Conservation (phyloP, 2,113 vertebrate species). For the Ondatra zibethicus region DNA sequence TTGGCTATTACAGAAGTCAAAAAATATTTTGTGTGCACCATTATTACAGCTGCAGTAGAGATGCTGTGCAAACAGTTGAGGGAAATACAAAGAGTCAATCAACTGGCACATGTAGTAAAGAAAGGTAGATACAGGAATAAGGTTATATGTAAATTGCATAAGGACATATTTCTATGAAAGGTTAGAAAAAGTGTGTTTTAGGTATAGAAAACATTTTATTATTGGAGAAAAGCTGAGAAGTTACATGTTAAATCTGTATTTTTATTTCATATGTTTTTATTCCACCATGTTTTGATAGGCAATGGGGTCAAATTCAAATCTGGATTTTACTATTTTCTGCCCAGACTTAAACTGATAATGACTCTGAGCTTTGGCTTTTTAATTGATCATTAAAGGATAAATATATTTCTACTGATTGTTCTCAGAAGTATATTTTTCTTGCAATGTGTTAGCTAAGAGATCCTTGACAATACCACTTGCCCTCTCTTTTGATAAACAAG, state of each 20-base stretch:
- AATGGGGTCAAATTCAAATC: background rate
- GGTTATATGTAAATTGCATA: background rate
- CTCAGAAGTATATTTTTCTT: constrained; percentile 25
- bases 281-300: background rate
- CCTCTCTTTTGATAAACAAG: constrained; percentile 3
- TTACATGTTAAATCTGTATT: background rate
- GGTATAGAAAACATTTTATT: background rate
- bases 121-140: background rate
- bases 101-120: background rate
- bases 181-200: background rate
- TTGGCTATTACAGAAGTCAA: background rate
- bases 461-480: background rate
- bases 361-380: background rate
- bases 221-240: background rate
- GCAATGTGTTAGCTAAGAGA: background rate
- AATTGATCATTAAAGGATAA: background rate
- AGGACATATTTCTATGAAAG: background rate
- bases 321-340: background rate
- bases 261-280: background rate
- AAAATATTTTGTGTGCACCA: background rate
- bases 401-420: background rate
- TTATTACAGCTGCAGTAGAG: background rate
- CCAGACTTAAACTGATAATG: background rate
- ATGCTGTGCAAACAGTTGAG: background rate
- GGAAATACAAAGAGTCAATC: background rate